These are phyloP conservation scores for Podargus strigoides DNA, from an alignment of 2,797 vertebrate genomes.

Conservation along the genomic window DNA sequence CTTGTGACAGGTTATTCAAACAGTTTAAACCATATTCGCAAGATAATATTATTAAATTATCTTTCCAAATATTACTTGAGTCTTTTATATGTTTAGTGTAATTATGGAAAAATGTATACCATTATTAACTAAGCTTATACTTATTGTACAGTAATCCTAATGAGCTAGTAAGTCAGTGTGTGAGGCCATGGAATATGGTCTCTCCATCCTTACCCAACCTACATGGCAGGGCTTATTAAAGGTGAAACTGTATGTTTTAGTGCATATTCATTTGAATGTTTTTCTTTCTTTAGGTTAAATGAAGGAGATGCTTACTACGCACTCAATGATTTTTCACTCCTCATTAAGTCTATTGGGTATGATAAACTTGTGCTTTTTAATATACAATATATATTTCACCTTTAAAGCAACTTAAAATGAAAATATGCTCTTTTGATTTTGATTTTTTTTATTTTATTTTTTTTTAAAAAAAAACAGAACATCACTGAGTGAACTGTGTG, in stretches of 20 bases:
- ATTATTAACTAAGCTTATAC: not conserved
- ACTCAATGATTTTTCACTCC: constrained; percentile 20
- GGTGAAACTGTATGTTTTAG: not conserved
- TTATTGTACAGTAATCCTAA: not conserved
- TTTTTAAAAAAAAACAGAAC: not conserved
- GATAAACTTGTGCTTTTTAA: not conserved
- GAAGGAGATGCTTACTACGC: not conserved
- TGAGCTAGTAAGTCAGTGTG: not conserved
- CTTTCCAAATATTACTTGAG: not conserved
- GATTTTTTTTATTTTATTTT: too few species aligned
- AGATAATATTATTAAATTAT: not conserved
- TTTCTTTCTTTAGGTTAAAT: not conserved
- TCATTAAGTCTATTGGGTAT: constrained; percentile 12
- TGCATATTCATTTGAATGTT: not conserved
- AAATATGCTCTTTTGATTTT: not conserved
- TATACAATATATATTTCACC: not conserved
- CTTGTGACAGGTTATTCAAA: not conserved
- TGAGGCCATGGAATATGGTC: not conserved
- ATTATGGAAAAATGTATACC: not conserved
- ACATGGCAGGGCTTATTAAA: not conserved
- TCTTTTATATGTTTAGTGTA: not conserved
- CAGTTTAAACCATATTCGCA: not conserved
- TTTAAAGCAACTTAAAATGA: not conserved
- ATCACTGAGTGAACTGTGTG: constrained; percentile 25
- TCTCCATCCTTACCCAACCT: not conserved